Evolutionary conservation across 1,140 invertebrate genomes (phyloP).

Genomic region (Drosophila tristis): DNA sequence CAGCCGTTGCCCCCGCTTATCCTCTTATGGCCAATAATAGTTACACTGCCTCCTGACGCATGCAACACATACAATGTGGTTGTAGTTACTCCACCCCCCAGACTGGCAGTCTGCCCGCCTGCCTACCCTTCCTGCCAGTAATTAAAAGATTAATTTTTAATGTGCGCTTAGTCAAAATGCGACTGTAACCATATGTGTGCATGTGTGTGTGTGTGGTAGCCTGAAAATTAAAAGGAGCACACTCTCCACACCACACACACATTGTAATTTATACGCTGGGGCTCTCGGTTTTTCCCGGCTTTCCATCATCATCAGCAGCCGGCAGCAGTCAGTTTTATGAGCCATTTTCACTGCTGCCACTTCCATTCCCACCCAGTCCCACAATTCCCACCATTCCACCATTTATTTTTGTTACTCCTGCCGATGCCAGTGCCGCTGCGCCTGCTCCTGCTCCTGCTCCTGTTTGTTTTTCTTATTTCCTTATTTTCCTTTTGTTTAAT

Average conservation of each 20-base stretch:
- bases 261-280: conserved; percentile 67
- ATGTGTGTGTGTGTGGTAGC: conserved; percentile 1
- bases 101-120: not conserved
- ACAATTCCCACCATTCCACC: not conserved
- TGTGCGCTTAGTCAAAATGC: conserved; percentile 61
- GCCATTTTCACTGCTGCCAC: conserved; percentile 26
- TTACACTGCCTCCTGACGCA: too few relatives aligned
- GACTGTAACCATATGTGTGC: conserved; percentile 10
- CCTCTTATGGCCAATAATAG: too few relatives aligned
- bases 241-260: conserved; percentile 29
- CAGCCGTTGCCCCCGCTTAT: too few relatives aligned
- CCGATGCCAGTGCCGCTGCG: not conserved
- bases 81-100: conserved; percentile 11
- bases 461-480: conserved; percentile 49
- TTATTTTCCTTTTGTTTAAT: conserved; percentile 61
- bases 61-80: not conserved
- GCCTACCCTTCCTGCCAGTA: conserved; percentile 41
- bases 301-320: conserved; percentile 51
- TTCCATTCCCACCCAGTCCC: not conserved
- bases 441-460: conserved; percentile 2
- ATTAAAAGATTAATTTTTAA: conserved; percentile 82
- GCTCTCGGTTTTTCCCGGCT: conserved; percentile 11
- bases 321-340: conserved; percentile 55
- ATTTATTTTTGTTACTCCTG: not conserved
- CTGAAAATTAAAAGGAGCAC: conserved; percentile 57